Percentiles rank a stretch among this genome's conserved stretches.
Conservation (phyloP, 2,113 vertebrate species). For the Steatornis caripensis region DNA sequence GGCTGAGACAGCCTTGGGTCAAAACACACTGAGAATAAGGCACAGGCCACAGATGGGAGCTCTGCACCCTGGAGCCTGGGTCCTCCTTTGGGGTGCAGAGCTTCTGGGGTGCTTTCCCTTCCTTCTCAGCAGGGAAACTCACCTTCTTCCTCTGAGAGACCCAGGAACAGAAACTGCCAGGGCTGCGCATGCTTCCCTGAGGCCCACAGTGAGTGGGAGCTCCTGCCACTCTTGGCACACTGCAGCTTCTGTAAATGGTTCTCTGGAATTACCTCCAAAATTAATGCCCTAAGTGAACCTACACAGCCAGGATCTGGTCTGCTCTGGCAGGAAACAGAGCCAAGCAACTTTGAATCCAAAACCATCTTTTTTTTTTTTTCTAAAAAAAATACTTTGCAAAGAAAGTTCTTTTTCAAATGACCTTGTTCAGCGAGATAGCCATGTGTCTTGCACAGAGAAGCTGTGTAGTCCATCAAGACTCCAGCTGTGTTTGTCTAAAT, state of each 20-base stretch:
- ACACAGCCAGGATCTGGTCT: neutral
- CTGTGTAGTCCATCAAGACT: neutral
- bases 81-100: neutral
- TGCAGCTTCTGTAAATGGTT: neutral
- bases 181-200: fast-evolving
- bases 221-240: neutral
- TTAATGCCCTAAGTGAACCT: neutral
- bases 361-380: neutral
- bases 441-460: neutral
- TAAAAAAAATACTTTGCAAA: neutral
- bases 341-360: neutral
- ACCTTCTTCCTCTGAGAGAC: neutral
- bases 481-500: neutral
- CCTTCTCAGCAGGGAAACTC: neutral
- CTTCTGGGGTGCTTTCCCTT: neutral
- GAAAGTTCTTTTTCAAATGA: neutral
- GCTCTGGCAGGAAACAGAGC: neutral
- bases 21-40: neutral
- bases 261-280: neutral
- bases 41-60: neutral
- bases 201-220: neutral
- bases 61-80: neutral
- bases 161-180: neutral
- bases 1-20: neutral
- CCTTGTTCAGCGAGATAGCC: neutral